A percentile compares a stretch with the other conserved stretches of the same genome.
phyloP scores from a whole-genome alignment of 2,797 vertebrate species.

The Gadopsis marmoratus region DNA sequence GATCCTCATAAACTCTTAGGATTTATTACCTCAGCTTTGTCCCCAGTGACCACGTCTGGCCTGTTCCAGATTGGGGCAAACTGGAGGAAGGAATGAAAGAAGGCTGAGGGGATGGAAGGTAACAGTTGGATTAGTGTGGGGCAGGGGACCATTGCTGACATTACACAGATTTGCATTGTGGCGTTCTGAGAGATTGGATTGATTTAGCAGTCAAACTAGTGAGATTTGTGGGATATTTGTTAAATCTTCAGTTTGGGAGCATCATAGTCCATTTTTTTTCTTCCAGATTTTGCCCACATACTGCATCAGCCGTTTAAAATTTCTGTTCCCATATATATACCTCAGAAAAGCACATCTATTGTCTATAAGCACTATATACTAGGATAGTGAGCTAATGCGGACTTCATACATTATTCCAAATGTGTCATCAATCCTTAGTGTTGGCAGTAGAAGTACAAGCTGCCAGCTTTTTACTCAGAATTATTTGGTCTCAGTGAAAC shows the following conservation, averaged over 20 bases:
- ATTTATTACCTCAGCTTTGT: constrained; percentile 75
- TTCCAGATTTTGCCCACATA: background rate
- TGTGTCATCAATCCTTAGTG: background rate
- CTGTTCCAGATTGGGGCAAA: constrained; percentile 58
- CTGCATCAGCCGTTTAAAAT: constrained; percentile 1
- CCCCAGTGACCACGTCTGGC: constrained; percentile 66
- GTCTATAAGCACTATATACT: background rate
- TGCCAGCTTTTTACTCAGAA: background rate
- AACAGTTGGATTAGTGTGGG: constrained; percentile 59
- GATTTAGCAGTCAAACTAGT: constrained; percentile 34
- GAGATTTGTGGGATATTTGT: constrained; percentile 36
- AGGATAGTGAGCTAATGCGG: background rate
- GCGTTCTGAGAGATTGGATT: constrained; percentile 34
- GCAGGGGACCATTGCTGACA: constrained; percentile 46
- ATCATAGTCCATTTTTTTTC: background rate
- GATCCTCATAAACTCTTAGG: constrained; percentile 78
- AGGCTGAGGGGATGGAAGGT: constrained; percentile 44
- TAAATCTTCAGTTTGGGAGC: constrained; percentile 8
- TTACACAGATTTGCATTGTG: constrained; percentile 51
- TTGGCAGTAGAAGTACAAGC: background rate
- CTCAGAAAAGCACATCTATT: background rate
- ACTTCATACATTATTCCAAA: background rate
- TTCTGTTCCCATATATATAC: background rate
- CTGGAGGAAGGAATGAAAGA: constrained; percentile 40
- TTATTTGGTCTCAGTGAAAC: constrained; percentile 23